Base-by-base conservation (phyloP, 2,888 invertebrate species). In the Lasioglossum figueresi region DNA sequence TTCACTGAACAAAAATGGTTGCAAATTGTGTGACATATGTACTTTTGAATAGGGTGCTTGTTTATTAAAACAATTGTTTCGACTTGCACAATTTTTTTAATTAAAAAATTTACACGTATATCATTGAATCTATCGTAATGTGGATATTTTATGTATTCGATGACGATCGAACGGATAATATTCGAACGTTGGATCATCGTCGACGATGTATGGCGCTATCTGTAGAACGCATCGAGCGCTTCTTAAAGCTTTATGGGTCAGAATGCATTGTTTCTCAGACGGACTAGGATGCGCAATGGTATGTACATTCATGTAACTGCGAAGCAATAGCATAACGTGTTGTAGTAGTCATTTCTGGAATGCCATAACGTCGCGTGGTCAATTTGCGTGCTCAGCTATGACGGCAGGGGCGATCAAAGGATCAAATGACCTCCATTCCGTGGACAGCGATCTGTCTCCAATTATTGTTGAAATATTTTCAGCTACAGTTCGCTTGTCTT, bases 281-380 rank as follows among this genome's bases (percentile, higher is more conserved):
- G 59, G 68, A 80, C 70, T 75, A 52, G 76, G 59, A 40, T 76
- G 80, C 70, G 52, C 72, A 56, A 37, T 27, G 76, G 82, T 81
- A 87, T 88, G 80, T 59, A 74, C 71, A 79, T 90, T 72, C 83
- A 76, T 83, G 87, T 87, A 87, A 82, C 90, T 74, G 79, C 16
- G 76, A 48, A 84, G 88, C 84, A 84, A 84, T 89, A 79, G 83
- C 79, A 77, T 90, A 88, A 89, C 85, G 81, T 79, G 90, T 86
- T 83, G 79, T 84, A 84, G 71, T 82, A 87, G 91, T 86, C 89
- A 89, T 90, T 90, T 89, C 83, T 84, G 83, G 89, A 90, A 90
- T 90, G 90, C 84, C 88, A 85, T 90, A 87, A 88, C 88, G 85
- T 88, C 87, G 83, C 82, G 86, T 85, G 90, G 84, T 88, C 91